Conservation (phyloP, 2,888 invertebrate genomes). For the Autographa pulchrina region DNA sequence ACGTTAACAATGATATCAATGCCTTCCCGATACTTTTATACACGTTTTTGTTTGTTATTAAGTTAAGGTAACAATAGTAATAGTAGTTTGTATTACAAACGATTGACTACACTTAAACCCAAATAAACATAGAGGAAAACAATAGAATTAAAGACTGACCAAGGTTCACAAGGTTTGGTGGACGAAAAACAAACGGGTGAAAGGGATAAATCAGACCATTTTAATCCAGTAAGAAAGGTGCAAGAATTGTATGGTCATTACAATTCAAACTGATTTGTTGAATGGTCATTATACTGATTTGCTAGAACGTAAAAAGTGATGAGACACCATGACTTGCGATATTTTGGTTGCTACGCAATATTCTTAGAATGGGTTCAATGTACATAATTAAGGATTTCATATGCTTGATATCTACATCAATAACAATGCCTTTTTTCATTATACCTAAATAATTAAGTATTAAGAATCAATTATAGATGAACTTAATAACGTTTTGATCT, state of each 20-base stretch:
- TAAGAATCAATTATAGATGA: too few relatives aligned
- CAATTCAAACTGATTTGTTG: too few relatives aligned
- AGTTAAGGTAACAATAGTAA: not conserved
- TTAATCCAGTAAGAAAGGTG: too few relatives aligned
- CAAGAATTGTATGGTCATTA: too few relatives aligned
- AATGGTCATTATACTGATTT: not conserved
- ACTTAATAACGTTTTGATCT: too few relatives aligned
- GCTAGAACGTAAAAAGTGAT: not conserved
- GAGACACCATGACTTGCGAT: not conserved
- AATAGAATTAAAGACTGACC: too few relatives aligned
- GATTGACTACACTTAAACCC: not conserved
- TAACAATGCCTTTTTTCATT: too few relatives aligned
- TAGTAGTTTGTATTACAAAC: not conserved
- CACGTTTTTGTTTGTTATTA: not conserved
- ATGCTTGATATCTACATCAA: not conserved
- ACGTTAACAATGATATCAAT: conserved; percentile 23
- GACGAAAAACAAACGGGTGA: too few relatives aligned
- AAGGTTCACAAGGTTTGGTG: too few relatives aligned
- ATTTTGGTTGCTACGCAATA: not conserved
- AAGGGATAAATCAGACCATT: too few relatives aligned
- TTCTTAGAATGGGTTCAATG: not conserved
- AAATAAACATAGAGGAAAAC: too few relatives aligned
- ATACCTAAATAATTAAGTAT: too few relatives aligned
- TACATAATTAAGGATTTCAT: not conserved
- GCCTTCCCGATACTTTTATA: not conserved